Base-by-base conservation (phyloP, 2,113 vertebrate genomes). In the Xenopus laevis region DNA sequence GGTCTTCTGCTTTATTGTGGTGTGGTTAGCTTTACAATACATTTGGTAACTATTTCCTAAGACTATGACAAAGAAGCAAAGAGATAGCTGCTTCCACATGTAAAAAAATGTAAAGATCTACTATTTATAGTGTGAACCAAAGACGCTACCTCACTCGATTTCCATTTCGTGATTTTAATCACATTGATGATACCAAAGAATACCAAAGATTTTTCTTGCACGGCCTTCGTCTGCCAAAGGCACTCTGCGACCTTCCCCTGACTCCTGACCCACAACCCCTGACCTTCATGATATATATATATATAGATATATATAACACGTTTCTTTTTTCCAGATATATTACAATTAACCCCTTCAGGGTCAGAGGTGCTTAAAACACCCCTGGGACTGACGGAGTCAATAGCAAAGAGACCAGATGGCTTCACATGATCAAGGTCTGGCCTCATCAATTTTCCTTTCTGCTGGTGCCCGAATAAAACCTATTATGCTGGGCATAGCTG, bases 121-220 rank as follows among this genome's bases (percentile, higher is more conserved):
- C 92, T 94, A 93, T 97, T 96, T 96, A 93, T 95, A 95, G 94
- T 95, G 92, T 94, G 94, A 98, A 99, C 96, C 95, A 97, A 98
- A 99, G 97, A 98, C 89, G 94, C 97, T 99, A 99, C 97, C 97
- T 99, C 96, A 98, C 95, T 96, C 94, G 83, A 95, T 96, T 94
- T 96, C 95, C 95, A 97, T 93, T 68, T 94, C 80, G 95, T 99
- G 95, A 98, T 98, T 95, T 97, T 93, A 95, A 97, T 99, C 96
- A 98, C 95, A 87, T 92, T 94, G 94, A 97, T 91, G 95, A 99
- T 96, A 99, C 96, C 97, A 98, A 98, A 98, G 96, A 98, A 91
- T 95, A 97, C 95, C 95, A 97, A 98, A 97, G 94, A 96, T 94
- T 89, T 88, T 75, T 92, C 87, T 88, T 95, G 94, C 94, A 96